Conservation (phyloP, 2,888 invertebrate species). For the Clitarchus hookeri region DNA sequence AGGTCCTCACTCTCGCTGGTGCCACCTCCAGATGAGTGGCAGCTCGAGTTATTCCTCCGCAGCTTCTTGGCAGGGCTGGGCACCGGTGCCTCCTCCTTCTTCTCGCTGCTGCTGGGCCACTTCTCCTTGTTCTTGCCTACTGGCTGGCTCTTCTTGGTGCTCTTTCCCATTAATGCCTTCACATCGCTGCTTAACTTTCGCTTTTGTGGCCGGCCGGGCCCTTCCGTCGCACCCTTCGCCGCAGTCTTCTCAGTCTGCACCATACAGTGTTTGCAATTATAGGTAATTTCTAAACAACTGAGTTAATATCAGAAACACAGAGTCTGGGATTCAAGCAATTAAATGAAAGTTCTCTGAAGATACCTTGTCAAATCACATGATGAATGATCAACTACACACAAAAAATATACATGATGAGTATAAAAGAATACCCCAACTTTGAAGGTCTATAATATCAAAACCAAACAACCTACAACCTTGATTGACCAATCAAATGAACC, state of each 20-base stretch:
- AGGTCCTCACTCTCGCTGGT: slow-evolving; percentile 39
- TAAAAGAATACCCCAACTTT: too few relatives aligned
- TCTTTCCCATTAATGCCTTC: background rate
- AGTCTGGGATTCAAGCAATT: too few relatives aligned
- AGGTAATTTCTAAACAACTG: too few relatives aligned
- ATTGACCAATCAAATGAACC: too few relatives aligned
- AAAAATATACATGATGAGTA: too few relatives aligned
- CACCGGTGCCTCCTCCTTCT: background rate
- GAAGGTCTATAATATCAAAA: too few relatives aligned
- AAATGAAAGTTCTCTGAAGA: too few relatives aligned
- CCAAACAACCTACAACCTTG: too few relatives aligned
- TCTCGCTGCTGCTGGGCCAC: background rate
- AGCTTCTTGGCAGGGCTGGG: slow-evolving; percentile 27
- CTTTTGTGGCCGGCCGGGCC: slow-evolving; percentile 17
- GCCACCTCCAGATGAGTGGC: slow-evolving; percentile 4
- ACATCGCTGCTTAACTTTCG: slow-evolving; percentile 5
- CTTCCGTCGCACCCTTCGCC: slow-evolving; percentile 27
- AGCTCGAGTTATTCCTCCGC: slow-evolving; percentile 25
- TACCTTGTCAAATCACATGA: too few relatives aligned
- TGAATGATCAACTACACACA: too few relatives aligned
- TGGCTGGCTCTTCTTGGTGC: background rate
- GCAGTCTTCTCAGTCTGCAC: slow-evolving; percentile 23
- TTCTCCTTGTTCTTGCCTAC: background rate
- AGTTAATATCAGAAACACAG: too few relatives aligned
- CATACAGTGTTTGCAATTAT: too few relatives aligned